phyloP scores from a whole-genome alignment of 2,888 invertebrate genomes.

The Tipula helvola region DNA sequence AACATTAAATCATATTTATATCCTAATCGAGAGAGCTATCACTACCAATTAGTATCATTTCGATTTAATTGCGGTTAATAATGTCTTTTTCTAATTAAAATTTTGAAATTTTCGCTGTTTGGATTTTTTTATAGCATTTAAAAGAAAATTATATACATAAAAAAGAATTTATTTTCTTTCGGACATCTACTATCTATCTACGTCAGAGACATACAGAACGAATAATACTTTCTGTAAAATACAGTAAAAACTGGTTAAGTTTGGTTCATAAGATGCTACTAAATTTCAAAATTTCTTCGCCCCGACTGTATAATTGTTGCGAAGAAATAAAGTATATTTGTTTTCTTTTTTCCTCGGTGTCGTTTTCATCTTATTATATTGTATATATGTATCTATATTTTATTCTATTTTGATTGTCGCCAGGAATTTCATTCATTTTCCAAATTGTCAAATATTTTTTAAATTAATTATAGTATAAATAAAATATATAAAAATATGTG shows the following conservation, averaged over 20 bases:
- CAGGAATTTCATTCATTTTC: slow-evolving; percentile 4
- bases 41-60: background rate
- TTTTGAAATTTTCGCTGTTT: background rate
- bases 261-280: background rate
- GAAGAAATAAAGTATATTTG: background rate
- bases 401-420: background rate
- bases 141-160: background rate
- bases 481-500: background rate
- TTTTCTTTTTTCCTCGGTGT: background rate
- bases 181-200: background rate
- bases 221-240: background rate
- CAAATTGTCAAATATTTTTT: slow-evolving; percentile 4
- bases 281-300: background rate
- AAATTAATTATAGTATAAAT: background rate
- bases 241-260: background rate
- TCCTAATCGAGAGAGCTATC: background rate
- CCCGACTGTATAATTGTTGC: background rate
- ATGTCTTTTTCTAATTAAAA: background rate
- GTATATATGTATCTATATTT: background rate
- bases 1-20: background rate
- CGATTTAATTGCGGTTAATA: background rate
- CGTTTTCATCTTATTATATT: background rate
- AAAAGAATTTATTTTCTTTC: background rate
- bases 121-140: background rate
- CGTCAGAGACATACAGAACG: background rate